A percentile compares a stretch with the other conserved stretches of the same genome.
Evolutionary conservation across 2,888 invertebrate species (phyloP).

Genomic region (Apamea crenata): DNA sequence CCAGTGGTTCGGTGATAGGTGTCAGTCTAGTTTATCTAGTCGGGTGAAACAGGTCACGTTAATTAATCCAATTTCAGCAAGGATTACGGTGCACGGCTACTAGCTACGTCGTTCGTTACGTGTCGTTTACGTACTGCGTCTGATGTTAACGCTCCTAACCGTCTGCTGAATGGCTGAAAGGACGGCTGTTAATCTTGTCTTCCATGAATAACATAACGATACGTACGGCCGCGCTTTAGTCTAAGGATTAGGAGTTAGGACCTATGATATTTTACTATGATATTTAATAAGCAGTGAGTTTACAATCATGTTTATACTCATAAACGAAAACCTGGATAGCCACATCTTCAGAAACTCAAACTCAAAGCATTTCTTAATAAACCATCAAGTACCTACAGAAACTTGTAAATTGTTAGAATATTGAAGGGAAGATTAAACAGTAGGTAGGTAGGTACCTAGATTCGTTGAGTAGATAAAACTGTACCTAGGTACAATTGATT

Average conservation of each 20-base stretch:
- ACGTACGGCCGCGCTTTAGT: slow-evolving; percentile 15
- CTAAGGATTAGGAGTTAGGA: slow-evolving; percentile 20
- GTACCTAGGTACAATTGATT: neutral
- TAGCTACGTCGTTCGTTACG: too few species aligned
- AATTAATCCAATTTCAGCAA: slow-evolving; percentile 50
- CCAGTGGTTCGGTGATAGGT: slow-evolving; percentile 14
- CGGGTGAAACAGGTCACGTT: slow-evolving; percentile 46
- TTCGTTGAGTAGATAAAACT: neutral
- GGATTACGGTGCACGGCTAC: slow-evolving; percentile 40
- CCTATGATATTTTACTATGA: slow-evolving; percentile 18
- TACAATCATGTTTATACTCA: slow-evolving; percentile 1
- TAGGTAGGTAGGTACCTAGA: neutral
- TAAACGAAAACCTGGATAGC: neutral
- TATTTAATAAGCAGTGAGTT: slow-evolving; percentile 24
- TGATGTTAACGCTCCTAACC: slow-evolving; percentile 28
- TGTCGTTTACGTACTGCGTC: slow-evolving; percentile 36
- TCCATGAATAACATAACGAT: slow-evolving; percentile 40
- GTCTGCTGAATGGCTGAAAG: slow-evolving; percentile 26
- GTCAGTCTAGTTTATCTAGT: slow-evolving; percentile 42
- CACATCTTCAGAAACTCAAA: neutral
- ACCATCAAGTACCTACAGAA: neutral
- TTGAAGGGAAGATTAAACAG: neutral
- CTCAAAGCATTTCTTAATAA: neutral
- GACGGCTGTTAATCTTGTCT: slow-evolving; percentile 38
- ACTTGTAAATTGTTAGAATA: neutral